Percentiles rank a stretch among this genome's conserved stretches.
These are phyloP conservation scores for Aspidiotus rigidus DNA, from an alignment of 2,888 invertebrate genomes.

Conservation along the genomic window DNA sequence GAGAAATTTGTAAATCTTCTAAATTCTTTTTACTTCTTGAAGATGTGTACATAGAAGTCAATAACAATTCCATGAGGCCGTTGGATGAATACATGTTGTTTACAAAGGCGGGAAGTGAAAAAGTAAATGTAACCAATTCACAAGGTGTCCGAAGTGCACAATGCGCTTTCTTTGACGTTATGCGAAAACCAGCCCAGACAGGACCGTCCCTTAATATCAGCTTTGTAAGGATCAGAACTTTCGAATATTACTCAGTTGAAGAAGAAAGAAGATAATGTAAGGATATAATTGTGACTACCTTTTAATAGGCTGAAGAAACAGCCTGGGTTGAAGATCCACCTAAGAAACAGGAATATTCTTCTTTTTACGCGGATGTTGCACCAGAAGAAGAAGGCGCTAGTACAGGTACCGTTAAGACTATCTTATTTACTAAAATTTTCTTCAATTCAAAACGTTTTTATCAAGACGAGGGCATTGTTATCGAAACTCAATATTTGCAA, in stretches of 20 bases:
- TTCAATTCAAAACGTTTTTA: too few relatives aligned
- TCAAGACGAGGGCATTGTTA: too few relatives aligned
- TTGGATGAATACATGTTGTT: slow-evolving; percentile 88
- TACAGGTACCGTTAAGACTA: slow-evolving; percentile 41
- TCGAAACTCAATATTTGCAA: too few relatives aligned
- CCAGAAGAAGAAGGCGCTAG: slow-evolving; percentile 67
- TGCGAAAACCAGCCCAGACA: slow-evolving; percentile 49
- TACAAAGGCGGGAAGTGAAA: slow-evolving; percentile 71
- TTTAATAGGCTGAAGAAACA: slow-evolving; percentile 55
- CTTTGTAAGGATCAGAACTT: slow-evolving; percentile 42
- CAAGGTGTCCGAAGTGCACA: slow-evolving; percentile 78
- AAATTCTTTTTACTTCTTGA: slow-evolving; percentile 31
- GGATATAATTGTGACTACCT: slow-evolving; percentile 11
- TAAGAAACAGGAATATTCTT: slow-evolving; percentile 62
- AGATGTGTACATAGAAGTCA: slow-evolving; percentile 81
- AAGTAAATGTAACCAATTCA: slow-evolving; percentile 76
- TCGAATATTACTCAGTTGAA: too few relatives aligned
- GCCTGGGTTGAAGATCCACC: slow-evolving; percentile 78
- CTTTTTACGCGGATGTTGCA: slow-evolving; percentile 61
- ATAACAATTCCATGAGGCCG: slow-evolving; percentile 72
- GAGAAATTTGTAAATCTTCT: too few relatives aligned
- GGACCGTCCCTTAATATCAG: slow-evolving; percentile 53
- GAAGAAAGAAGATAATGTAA: slow-evolving; percentile 9
- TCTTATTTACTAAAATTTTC: too few relatives aligned
- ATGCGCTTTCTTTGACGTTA: slow-evolving; percentile 66